These are phyloP conservation scores for Tetrao urogallus DNA, from an alignment of 2,113 vertebrate species.

Conservation along the genomic window DNA sequence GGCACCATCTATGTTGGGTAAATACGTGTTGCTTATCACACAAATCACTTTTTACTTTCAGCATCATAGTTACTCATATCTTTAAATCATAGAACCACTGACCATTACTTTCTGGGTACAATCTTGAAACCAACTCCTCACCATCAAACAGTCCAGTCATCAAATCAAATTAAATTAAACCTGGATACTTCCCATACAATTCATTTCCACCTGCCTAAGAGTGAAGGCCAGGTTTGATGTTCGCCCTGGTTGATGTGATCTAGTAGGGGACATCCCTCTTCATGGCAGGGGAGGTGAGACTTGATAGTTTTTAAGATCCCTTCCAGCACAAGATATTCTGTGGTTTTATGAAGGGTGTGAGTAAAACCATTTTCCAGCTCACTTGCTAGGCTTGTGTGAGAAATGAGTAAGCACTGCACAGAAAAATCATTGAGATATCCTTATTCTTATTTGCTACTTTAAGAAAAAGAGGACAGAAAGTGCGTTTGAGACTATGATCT, in stretches of 20 bases:
- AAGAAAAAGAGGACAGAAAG: background rate
- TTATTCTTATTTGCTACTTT: background rate
- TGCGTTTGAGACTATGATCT: background rate
- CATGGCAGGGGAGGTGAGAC: too few species aligned
- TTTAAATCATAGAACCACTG: background rate
- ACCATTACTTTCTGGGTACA: too few species aligned
- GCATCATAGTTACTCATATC: background rate
- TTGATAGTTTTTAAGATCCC: too few species aligned
- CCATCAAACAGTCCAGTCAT: too few species aligned
- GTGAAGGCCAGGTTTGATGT: too few species aligned
- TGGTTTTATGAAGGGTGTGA: background rate
- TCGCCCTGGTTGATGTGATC: too few species aligned
- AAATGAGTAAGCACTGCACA: background rate
- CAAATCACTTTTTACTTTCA: background rate
- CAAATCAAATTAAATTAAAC: too few species aligned
- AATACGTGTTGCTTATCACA: background rate
- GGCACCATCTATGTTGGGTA: background rate
- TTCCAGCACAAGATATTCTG: too few species aligned
- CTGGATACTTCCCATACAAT: too few species aligned
- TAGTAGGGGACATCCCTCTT: too few species aligned
- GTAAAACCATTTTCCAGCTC: background rate
- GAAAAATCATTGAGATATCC: background rate
- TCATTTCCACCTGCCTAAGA: too few species aligned
- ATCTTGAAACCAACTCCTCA: too few species aligned
- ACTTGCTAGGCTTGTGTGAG: background rate